These are phyloP conservation scores for Gryon sp. DNA, from an alignment of 1,140 invertebrate genomes.

Conservation along the genomic window DNA sequence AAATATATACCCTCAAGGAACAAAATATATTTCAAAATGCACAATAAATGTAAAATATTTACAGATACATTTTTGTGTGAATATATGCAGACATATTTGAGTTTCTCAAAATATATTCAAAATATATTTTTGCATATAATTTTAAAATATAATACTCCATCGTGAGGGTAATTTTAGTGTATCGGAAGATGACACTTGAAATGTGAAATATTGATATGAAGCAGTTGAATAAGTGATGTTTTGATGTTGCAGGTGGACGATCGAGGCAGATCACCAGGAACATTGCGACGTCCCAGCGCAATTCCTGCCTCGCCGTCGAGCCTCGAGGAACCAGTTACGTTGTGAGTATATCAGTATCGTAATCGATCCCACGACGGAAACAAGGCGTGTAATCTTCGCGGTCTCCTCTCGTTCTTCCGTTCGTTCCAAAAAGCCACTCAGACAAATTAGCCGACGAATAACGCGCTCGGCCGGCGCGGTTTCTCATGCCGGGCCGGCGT, in stretches of 20 bases:
- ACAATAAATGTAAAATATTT: too few relatives aligned
- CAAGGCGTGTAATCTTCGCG: conserved; percentile 36
- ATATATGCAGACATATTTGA: too few relatives aligned
- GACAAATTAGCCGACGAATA: conserved; percentile 74
- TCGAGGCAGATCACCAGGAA: conserved; percentile 76
- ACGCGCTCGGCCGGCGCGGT: conserved; percentile 39
- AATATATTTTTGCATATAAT: too few relatives aligned
- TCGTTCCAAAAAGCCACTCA: conserved; percentile 76
- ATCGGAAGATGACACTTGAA: too few relatives aligned
- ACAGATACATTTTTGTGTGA: too few relatives aligned
- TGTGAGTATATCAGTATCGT: conserved; percentile 73
- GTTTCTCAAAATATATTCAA: too few relatives aligned
- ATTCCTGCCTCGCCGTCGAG: conserved; percentile 74
- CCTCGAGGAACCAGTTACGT: conserved; percentile 77
- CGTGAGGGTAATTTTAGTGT: too few relatives aligned
- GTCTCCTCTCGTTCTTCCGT: conserved; percentile 46
- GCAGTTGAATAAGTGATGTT: neutral
- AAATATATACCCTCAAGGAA: too few relatives aligned
- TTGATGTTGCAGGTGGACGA: conserved; percentile 74
- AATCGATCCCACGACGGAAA: conserved; percentile 44
- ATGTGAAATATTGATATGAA: too few relatives aligned
- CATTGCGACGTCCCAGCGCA: conserved; percentile 71
- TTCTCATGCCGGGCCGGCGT: conserved; percentile 51
- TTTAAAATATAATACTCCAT: too few relatives aligned
- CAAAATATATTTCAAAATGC: too few relatives aligned